Percentiles rank a stretch among this genome's conserved stretches.
These are phyloP conservation scores for Conistra vaccinii DNA, from an alignment of 2,888 invertebrate genomes.

Conservation along the genomic window DNA sequence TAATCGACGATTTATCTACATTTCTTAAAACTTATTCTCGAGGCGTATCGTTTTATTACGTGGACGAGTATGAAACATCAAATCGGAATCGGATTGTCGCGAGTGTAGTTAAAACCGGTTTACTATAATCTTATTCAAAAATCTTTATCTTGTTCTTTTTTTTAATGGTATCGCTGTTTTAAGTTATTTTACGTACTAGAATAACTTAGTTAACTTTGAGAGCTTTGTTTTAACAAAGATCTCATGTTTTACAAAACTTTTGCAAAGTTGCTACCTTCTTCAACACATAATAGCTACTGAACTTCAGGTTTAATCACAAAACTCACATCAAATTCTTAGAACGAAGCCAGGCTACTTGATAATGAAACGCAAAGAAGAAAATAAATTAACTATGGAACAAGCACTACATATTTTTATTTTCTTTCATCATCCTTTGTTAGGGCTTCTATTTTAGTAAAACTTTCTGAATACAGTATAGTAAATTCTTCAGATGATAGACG, in stretches of 20 bases:
- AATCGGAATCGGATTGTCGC: too few relatives aligned
- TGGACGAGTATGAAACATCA: too few relatives aligned
- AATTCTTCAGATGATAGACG: background rate
- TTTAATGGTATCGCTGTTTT: too few relatives aligned
- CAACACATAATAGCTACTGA: conserved; percentile 11
- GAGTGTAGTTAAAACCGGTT: background rate
- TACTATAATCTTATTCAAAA: background rate
- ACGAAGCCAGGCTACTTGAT: conserved; percentile 10
- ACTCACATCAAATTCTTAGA: conserved; percentile 17
- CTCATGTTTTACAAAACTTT: conserved; percentile 32
- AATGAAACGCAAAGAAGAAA: background rate
- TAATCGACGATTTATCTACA: too few relatives aligned
- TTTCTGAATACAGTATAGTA: background rate
- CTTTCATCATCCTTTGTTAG: background rate
- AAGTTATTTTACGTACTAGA: background rate
- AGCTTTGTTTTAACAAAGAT: conserved; percentile 38
- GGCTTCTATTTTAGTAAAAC: too few relatives aligned
- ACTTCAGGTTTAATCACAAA: conserved; percentile 30
- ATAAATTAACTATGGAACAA: too few relatives aligned
- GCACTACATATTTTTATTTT: background rate
- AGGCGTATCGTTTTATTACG: too few relatives aligned
- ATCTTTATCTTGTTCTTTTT: too few relatives aligned
- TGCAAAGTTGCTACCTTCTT: conserved; percentile 14
- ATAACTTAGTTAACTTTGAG: conserved; percentile 1
- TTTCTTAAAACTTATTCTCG: too few relatives aligned